phyloP scores from a whole-genome alignment of 2,113 vertebrate genomes.

The Syngnathus scovelli region DNA sequence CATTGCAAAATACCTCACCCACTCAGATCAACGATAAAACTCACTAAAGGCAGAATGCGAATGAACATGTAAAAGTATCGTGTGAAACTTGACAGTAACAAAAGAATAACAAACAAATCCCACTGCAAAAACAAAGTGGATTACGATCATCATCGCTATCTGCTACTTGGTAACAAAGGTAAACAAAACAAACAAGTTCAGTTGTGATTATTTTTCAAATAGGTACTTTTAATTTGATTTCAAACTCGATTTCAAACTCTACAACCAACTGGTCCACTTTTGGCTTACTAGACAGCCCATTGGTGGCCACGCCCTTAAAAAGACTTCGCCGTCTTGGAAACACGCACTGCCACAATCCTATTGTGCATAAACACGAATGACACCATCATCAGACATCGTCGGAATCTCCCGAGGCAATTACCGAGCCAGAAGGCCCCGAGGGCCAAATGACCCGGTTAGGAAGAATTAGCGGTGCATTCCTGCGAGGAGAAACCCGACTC shows the following conservation, averaged over 20 bases:
- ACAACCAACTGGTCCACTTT: conserved; percentile 50
- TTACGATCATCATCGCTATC: conserved; percentile 29
- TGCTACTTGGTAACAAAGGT: conserved; percentile 31
- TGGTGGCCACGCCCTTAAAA: conserved; percentile 14
- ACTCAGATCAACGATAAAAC: conserved; percentile 1
- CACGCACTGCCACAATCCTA: not conserved
- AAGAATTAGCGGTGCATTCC: conserved; percentile 51
- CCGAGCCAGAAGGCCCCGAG: conserved; percentile 11
- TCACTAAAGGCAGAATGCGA: not conserved
- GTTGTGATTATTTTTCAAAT: not conserved
- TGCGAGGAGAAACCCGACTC: conserved; percentile 58
- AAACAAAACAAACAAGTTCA: not conserved
- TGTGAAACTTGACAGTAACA: conserved; percentile 2
- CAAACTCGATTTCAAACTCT: conserved; percentile 6
- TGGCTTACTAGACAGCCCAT: conserved; percentile 24
- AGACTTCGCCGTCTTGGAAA: conserved; percentile 15
- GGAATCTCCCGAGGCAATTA: conserved; percentile 21
- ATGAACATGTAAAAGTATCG: not conserved
- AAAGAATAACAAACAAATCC: conserved; percentile 15
- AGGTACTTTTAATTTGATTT: not conserved
- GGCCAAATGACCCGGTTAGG: conserved; percentile 45
- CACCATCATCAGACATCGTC: conserved; percentile 8
- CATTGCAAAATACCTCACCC: not conserved
- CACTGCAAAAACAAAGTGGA: conserved; percentile 34
- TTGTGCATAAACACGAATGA: not conserved